These are phyloP conservation scores for Aramus guarauna DNA, from an alignment of 2,113 vertebrate genomes.

Conservation along the genomic window DNA sequence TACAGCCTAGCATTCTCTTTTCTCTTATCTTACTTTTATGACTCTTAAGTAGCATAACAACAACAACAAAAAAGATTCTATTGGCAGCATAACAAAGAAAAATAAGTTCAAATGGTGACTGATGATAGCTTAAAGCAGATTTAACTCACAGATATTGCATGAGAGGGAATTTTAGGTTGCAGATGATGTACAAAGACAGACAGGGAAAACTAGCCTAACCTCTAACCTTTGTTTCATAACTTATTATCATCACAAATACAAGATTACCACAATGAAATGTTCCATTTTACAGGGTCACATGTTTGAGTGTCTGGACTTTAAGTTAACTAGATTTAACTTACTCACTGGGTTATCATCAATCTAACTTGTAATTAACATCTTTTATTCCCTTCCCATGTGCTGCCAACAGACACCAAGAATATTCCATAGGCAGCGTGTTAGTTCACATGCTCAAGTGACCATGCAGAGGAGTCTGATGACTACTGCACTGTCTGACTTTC, in stretches of 20 bases:
- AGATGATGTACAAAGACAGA: conserved; percentile 42
- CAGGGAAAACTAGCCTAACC: conserved; percentile 52
- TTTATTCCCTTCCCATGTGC: not conserved
- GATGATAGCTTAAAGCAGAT: conserved; percentile 44
- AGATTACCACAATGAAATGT: conserved; percentile 46
- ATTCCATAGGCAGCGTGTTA: not conserved
- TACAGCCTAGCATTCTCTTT: not conserved
- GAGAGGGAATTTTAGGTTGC: conserved; percentile 38
- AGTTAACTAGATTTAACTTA: conserved; percentile 26
- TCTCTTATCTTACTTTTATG: conserved; percentile 21
- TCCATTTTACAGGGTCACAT: conserved; percentile 4
- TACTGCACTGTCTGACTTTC: not conserved
- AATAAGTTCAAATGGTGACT: conserved; percentile 43
- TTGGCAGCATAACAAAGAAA: conserved; percentile 45
- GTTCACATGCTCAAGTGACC: not conserved
- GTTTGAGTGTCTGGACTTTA: conserved; percentile 3
- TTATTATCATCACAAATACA: conserved; percentile 44
- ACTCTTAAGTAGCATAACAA: not conserved
- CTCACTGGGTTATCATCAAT: not conserved
- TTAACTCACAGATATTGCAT: conserved; percentile 18
- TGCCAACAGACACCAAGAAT: not conserved
- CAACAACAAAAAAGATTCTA: not conserved
- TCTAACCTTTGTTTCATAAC: conserved; percentile 48
- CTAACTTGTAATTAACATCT: conserved; percentile 7
- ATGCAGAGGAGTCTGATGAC: not conserved